Percentiles rank a stretch among this genome's conserved stretches.
phyloP scores from a whole-genome alignment of 2,888 invertebrate species.

The Drosophila trichaetosa region DNA sequence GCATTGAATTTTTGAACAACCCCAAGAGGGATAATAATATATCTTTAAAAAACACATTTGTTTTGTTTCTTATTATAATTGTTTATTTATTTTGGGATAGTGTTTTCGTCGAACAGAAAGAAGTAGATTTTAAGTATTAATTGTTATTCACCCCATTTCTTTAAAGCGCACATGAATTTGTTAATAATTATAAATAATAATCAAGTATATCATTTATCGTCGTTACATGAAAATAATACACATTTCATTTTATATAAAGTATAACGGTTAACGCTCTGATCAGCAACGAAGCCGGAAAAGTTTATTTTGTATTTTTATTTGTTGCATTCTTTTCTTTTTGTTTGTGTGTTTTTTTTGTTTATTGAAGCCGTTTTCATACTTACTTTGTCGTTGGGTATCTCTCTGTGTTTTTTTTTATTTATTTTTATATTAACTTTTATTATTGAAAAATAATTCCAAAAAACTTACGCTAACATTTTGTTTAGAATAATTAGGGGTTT shows the following conservation, averaged over 20 bases:
- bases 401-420: slow-evolving; percentile 39
- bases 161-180: slow-evolving; percentile 49
- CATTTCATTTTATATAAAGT: slow-evolving; percentile 9
- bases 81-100: slow-evolving; percentile 55
- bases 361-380: slow-evolving; percentile 63
- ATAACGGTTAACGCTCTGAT: slow-evolving; percentile 43
- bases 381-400: slow-evolving; percentile 71
- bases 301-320: slow-evolving; percentile 17
- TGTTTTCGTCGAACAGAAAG: slow-evolving; percentile 55
- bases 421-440: slow-evolving; percentile 50
- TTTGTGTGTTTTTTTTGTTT: slow-evolving; percentile 22
- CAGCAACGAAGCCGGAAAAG: slow-evolving; percentile 44
- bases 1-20: slow-evolving; percentile 86
- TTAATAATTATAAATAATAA: slow-evolving; percentile 44
- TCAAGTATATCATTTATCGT: slow-evolving; percentile 35
- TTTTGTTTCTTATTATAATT: slow-evolving; percentile 41
- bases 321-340: slow-evolving; percentile 18
- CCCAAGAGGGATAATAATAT: not conserved
- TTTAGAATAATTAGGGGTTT: slow-evolving; percentile 56
- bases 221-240: slow-evolving; percentile 34
- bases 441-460: slow-evolving; percentile 66
- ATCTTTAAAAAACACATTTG: slow-evolving; percentile 26
- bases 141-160: slow-evolving; percentile 35
- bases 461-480: slow-evolving; percentile 74
- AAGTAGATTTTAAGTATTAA: slow-evolving; percentile 38